Conservation (phyloP, 2,797 vertebrate genomes). For the Steatocranus sp. region DNA sequence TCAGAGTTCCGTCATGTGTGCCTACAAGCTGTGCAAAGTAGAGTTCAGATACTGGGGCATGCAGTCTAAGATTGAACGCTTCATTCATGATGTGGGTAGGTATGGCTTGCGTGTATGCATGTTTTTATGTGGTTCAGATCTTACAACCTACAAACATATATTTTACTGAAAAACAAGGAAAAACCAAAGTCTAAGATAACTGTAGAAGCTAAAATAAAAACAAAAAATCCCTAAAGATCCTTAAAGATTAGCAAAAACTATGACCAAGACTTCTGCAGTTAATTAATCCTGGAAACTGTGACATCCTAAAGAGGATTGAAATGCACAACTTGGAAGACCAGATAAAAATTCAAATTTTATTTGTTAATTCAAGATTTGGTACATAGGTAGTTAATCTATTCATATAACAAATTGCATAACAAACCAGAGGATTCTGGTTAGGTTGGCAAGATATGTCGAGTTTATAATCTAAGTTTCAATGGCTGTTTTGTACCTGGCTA, state of each 20-base stretch:
- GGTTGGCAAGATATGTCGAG: neutral
- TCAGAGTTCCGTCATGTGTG: constrained; percentile 89
- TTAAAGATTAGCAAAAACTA: neutral
- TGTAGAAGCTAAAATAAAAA: neutral
- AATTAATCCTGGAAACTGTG: neutral
- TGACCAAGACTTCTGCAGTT: neutral
- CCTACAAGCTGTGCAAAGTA: constrained; percentile 98
- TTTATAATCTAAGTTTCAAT: neutral
- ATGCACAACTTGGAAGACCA: neutral
- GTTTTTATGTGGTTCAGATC: neutral
- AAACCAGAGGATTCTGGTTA: neutral
- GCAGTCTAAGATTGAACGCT: constrained; percentile 98
- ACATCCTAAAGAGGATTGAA: neutral
- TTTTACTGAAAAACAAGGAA: neutral
- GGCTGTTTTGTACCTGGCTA: neutral
- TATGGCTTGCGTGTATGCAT: neutral
- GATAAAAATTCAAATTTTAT: neutral
- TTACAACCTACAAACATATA: neutral
- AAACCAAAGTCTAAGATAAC: neutral
- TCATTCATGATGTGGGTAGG: constrained; percentile 87
- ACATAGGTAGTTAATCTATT: neutral
- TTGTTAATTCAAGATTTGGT: neutral
- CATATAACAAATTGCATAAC: neutral
- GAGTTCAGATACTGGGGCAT: constrained; percentile 99
- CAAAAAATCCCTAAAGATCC: neutral